Evolutionary conservation across 2,113 vertebrate species (phyloP).

Genomic region (Regulus satrapa): DNA sequence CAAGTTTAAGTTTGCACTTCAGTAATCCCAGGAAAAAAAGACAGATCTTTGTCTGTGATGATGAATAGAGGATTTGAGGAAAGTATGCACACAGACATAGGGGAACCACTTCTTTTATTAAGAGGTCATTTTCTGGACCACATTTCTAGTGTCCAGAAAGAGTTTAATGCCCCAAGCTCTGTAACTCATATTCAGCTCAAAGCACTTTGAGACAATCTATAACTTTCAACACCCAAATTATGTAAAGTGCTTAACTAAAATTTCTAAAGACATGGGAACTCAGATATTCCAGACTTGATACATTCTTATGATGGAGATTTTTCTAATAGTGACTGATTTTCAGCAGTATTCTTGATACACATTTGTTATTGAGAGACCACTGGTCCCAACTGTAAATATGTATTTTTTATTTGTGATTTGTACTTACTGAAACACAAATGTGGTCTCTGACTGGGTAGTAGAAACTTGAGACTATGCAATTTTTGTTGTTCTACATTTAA

Average conservation of each 20-base stretch:
- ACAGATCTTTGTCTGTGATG: background rate
- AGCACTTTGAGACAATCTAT: background rate
- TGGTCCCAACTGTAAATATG: background rate
- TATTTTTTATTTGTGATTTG: background rate
- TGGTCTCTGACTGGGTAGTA: background rate
- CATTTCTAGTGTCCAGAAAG: background rate
- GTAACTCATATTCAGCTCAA: background rate
- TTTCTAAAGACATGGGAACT: background rate
- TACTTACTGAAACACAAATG: background rate
- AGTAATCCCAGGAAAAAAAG: background rate
- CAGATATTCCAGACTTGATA: background rate
- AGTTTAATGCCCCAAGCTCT: background rate
- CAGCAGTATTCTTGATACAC: background rate
- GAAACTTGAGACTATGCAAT: background rate
- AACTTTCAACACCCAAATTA: background rate
- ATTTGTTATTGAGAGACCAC: background rate
- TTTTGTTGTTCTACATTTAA: background rate
- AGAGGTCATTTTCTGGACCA: conserved; percentile 26
- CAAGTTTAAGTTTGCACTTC: background rate
- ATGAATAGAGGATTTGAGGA: background rate
- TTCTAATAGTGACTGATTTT: background rate
- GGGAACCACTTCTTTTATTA: conserved; percentile 34
- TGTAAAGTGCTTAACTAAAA: background rate
- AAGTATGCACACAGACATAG: background rate
- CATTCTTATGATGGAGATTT: background rate